These are phyloP conservation scores for Lottia scabra DNA, from an alignment of 2,888 invertebrate genomes.

Conservation along the genomic window DNA sequence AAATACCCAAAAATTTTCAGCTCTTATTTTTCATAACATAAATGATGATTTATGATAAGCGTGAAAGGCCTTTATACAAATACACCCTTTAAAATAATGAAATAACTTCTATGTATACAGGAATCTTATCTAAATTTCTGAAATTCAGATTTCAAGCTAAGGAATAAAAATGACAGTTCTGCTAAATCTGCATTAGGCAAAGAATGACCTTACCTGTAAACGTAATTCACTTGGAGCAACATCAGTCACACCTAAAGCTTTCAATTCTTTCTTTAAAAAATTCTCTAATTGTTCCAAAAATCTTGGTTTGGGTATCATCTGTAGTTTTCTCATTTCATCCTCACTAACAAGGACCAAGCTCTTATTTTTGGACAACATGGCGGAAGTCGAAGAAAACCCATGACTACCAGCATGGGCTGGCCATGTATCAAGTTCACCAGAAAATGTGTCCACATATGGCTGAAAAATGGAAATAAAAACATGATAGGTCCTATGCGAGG, in stretches of 20 bases:
- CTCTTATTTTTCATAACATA: too few species aligned
- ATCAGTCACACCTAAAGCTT: slow-evolving; percentile 60
- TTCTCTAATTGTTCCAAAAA: slow-evolving; percentile 67
- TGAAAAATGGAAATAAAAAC: slow-evolving; percentile 25
- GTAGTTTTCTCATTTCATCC: slow-evolving; percentile 59
- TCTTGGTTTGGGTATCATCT: slow-evolving; percentile 65
- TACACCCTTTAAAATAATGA: too few species aligned
- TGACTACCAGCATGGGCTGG: slow-evolving; percentile 68
- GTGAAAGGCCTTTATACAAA: too few species aligned
- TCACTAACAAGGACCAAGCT: slow-evolving; percentile 62
- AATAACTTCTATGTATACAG: too few species aligned
- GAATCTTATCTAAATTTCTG: too few species aligned
- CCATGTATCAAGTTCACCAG: slow-evolving; percentile 67
- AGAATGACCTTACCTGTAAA: slow-evolving; percentile 55
- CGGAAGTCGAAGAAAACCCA: slow-evolving; percentile 47
- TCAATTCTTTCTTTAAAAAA: slow-evolving; percentile 66
- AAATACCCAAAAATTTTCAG: too few species aligned
- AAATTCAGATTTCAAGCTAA: too few species aligned
- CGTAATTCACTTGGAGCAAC: slow-evolving; percentile 65
- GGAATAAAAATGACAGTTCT: too few species aligned
- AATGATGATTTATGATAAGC: too few species aligned
- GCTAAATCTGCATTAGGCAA: too few species aligned
- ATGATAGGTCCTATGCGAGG: too few species aligned
- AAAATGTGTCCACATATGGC: slow-evolving; percentile 64
- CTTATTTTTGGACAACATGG: slow-evolving; percentile 63